Conservation (phyloP, 2,113 vertebrate genomes). For the Heteronetta atricapilla region DNA sequence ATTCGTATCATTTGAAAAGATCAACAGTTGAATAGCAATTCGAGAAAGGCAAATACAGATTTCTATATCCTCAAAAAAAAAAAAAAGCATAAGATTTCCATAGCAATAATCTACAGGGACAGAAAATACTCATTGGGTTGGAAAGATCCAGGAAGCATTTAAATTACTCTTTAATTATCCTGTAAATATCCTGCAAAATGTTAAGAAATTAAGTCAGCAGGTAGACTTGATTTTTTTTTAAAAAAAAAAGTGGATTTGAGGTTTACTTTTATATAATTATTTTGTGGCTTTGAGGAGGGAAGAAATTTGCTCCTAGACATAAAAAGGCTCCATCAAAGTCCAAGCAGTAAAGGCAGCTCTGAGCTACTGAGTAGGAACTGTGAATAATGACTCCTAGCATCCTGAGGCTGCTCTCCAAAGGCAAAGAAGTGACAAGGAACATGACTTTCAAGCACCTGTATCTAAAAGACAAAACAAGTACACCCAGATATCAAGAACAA, state of each 20-base stretch:
- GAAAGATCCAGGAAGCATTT: neutral
- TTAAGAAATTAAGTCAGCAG: neutral
- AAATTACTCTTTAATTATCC: neutral
- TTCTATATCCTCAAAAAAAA: neutral
- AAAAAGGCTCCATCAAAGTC: neutral
- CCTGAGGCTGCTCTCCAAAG: neutral
- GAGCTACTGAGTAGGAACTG: neutral
- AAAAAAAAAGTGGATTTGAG: neutral
- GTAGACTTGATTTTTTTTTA: neutral
- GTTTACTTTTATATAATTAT: neutral
- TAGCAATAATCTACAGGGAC: neutral
- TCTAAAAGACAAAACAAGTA: neutral
- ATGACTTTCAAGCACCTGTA: neutral
- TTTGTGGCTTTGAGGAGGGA: neutral
- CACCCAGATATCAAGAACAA: neutral
- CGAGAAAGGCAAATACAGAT: neutral
- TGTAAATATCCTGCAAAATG: neutral
- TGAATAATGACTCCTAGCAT: neutral
- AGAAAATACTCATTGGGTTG: neutral
- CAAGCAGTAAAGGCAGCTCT: neutral
- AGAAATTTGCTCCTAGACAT: neutral
- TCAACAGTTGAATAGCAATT: neutral
- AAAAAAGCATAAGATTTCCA: neutral
- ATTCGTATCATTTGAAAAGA: neutral
- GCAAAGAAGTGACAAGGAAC: neutral